Percentiles rank a stretch among this genome's conserved stretches.
Evolutionary conservation across 2,113 vertebrate species (phyloP).

Genomic region (Urocynchramus pylzowi): DNA sequence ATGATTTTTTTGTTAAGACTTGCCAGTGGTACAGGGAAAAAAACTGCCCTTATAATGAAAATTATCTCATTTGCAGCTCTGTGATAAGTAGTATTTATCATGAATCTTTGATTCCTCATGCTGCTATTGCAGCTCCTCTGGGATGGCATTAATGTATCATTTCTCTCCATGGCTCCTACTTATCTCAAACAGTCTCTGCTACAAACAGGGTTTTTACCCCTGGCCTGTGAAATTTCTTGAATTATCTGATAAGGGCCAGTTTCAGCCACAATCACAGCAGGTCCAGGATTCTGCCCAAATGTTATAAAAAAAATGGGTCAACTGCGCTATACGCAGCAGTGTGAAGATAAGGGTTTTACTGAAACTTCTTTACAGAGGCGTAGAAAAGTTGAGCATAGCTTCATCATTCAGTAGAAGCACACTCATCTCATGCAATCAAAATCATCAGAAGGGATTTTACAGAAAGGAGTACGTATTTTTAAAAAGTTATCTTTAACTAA

Average conservation of each 20-base stretch:
- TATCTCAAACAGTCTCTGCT: neutral
- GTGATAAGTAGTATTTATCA: neutral
- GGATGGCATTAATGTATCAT: neutral
- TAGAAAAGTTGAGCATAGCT: neutral
- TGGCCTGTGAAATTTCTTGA: neutral
- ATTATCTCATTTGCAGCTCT: neutral
- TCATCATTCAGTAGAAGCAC: neutral
- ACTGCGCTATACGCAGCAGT: fast-evolving
- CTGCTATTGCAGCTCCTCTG: neutral
- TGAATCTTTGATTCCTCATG: neutral
- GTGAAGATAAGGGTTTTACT: neutral
- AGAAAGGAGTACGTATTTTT: neutral
- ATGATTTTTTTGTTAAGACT: neutral
- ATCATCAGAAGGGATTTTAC: neutral
- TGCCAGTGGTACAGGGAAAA: neutral
- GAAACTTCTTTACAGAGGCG: neutral
- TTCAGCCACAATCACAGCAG: neutral
- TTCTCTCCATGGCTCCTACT: neutral
- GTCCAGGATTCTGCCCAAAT: neutral
- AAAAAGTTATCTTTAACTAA: conserved; percentile 19
- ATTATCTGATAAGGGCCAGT: neutral
- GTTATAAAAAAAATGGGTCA: neutral
- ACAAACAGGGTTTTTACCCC: neutral
- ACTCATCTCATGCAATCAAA: neutral
- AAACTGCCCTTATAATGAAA: neutral